Conservation (phyloP, 2,888 invertebrate genomes). For the Melikaiella ostensackeni region DNA sequence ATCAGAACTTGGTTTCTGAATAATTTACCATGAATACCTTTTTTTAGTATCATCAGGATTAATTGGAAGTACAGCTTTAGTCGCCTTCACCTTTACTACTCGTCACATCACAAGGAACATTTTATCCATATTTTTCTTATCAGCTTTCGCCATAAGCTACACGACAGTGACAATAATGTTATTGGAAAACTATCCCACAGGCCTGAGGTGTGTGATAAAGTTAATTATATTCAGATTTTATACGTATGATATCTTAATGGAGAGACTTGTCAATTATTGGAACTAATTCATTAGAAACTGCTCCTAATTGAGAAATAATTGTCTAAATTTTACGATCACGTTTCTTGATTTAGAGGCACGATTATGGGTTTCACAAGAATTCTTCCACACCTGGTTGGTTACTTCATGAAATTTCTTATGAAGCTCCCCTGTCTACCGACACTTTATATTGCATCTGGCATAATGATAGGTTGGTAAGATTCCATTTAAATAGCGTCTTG, state of each 20-base stretch:
- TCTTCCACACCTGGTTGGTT: constrained; percentile 59
- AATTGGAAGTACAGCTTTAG: constrained; percentile 55
- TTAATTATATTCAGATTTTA: not conserved
- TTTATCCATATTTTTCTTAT: constrained; percentile 56
- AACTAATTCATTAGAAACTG: constrained; percentile 26
- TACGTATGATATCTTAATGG: constrained; percentile 35
- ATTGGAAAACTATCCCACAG: constrained; percentile 66
- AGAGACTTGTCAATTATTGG: constrained; percentile 25
- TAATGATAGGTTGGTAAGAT: constrained; percentile 55
- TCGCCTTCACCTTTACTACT: constrained; percentile 53
- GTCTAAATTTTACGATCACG: constrained; percentile 15
- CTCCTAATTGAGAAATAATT: constrained; percentile 14
- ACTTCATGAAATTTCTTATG: constrained; percentile 54
- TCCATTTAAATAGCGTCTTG: constrained; percentile 19
- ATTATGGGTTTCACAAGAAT: constrained; percentile 58
- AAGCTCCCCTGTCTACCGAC: constrained; percentile 54
- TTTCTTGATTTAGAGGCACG: constrained; percentile 60
- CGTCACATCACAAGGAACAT: constrained; percentile 44
- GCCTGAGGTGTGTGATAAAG: constrained; percentile 60
- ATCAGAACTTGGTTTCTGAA: not conserved
- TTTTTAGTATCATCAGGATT: constrained; percentile 59
- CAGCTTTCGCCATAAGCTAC: constrained; percentile 58
- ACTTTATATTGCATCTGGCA: constrained; percentile 54
- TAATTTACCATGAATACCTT: constrained; percentile 12
- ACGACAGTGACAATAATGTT: constrained; percentile 58